Percentiles rank a stretch among this genome's conserved stretches.
phyloP scores from a whole-genome alignment of 2,797 vertebrate genomes.

The Hydrocynus forskahlii region DNA sequence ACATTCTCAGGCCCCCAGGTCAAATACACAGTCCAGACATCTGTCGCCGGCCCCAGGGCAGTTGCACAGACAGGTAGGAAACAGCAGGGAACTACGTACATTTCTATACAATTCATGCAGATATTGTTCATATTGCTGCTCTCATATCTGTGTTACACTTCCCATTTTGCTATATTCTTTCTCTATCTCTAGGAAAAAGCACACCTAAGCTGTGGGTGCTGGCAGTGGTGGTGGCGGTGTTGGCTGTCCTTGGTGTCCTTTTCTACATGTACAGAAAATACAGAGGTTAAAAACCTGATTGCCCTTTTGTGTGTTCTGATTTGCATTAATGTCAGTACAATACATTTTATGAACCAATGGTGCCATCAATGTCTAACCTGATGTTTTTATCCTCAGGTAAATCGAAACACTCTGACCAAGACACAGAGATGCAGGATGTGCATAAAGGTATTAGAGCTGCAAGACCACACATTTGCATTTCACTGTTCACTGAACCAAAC shows the following conservation, averaged over 20 bases:
- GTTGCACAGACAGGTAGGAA: slow-evolving; percentile 26
- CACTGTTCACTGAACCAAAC: not conserved
- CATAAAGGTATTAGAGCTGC: slow-evolving; percentile 32
- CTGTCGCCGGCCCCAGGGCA: slow-evolving; percentile 13
- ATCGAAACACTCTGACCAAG: slow-evolving; percentile 23
- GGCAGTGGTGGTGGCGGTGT: slow-evolving; percentile 17
- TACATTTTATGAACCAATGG: not conserved
- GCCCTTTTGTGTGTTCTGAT: no score
- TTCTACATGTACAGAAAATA: slow-evolving; percentile 20
- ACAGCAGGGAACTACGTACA: not conserved
- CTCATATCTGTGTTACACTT: not conserved
- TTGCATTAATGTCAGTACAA: no score
- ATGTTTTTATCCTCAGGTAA: slow-evolving; percentile 39
- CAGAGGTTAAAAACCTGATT: slow-evolving; percentile 29
- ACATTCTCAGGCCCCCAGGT: slow-evolving; percentile 35
- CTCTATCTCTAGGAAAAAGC: slow-evolving; percentile 9
- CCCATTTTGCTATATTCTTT: not conserved
- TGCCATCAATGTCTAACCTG: not conserved
- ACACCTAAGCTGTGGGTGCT: slow-evolving; percentile 42
- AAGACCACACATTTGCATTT: not conserved
- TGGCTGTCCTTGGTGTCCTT: slow-evolving; percentile 23
- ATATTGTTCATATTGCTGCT: not conserved
- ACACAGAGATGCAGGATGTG: slow-evolving; percentile 51
- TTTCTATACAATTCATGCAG: not conserved
- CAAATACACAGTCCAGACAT: slow-evolving; percentile 42